phyloP scores from a whole-genome alignment of 37 sponge, comb jelly and placozoan genomes.

The Petrosia ficiformis region DNA sequence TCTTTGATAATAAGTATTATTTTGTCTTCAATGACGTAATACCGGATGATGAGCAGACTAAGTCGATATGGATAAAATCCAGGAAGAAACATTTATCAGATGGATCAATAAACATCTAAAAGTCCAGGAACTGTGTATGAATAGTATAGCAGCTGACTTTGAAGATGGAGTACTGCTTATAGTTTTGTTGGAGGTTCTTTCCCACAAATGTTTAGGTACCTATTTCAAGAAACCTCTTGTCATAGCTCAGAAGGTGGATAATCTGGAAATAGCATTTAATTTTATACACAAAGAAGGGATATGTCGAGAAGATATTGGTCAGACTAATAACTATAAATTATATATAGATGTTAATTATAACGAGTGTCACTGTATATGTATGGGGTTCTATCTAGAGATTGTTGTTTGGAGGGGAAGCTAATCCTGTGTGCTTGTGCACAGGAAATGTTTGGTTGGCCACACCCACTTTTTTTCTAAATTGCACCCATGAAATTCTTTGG shows the following conservation, averaged over 20 bases:
- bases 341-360: no score
- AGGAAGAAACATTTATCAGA: slow-evolving; percentile 5
- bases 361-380: no score
- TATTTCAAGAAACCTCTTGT: slow-evolving; percentile 12
- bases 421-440: no score
- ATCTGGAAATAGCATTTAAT: slow-evolving; percentile 31
- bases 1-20: no score
- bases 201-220: background rate
- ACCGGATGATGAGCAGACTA: no score
- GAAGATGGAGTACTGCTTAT: slow-evolving; percentile 22
- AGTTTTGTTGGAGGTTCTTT: slow-evolving; percentile 8
- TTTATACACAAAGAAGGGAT: slow-evolving; percentile 34
- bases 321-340: no score
- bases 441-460: no score
- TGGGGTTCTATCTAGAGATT: no score
- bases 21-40: no score
- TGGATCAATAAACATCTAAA: slow-evolving; percentile 14
- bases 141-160: slow-evolving; percentile 6
- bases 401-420: no score
- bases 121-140: background rate
- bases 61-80: background rate
- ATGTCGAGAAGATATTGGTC: slow-evolving; percentile 16
- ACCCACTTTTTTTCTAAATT: no score
- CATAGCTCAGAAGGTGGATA: slow-evolving; percentile 40
- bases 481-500: no score